These are phyloP conservation scores for Callipepla californica DNA, from an alignment of 2,113 vertebrate species.

Conservation along the genomic window DNA sequence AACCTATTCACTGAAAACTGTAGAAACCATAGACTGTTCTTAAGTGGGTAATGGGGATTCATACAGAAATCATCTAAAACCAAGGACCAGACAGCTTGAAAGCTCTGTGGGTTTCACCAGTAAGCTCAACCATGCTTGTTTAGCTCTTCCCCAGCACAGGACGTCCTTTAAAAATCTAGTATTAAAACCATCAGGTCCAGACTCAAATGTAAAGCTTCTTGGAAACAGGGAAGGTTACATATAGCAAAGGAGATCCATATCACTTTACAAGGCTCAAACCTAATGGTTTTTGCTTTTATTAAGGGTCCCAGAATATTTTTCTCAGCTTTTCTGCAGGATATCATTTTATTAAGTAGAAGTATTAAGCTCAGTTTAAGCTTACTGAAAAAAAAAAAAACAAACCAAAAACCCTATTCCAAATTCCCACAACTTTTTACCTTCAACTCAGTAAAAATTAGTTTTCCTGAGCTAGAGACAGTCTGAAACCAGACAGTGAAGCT, in stretches of 20 bases:
- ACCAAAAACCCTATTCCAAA: neutral
- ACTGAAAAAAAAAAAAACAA: neutral
- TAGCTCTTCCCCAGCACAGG: neutral
- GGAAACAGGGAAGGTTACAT: neutral
- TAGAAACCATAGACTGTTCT: neutral
- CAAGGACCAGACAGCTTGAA: neutral
- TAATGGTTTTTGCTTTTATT: neutral
- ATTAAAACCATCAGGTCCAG: neutral
- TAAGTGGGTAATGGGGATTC: neutral
- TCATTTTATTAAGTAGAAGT: neutral
- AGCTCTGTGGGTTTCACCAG: neutral
- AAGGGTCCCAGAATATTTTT: neutral
- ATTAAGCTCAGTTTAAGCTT: neutral
- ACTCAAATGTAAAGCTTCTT: neutral
- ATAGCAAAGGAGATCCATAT: neutral
- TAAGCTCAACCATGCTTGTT: neutral
- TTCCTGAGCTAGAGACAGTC: constrained; percentile 44
- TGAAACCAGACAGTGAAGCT: neutral
- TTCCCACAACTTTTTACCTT: neutral
- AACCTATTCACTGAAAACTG: neutral
- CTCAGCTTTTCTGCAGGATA: neutral
- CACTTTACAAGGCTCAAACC: neutral
- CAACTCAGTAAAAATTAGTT: neutral
- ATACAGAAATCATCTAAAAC: neutral
- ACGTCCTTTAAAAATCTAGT: neutral